phyloP scores from a whole-genome alignment of 2,888 invertebrate species.

The Sinhomidia bicolor region DNA sequence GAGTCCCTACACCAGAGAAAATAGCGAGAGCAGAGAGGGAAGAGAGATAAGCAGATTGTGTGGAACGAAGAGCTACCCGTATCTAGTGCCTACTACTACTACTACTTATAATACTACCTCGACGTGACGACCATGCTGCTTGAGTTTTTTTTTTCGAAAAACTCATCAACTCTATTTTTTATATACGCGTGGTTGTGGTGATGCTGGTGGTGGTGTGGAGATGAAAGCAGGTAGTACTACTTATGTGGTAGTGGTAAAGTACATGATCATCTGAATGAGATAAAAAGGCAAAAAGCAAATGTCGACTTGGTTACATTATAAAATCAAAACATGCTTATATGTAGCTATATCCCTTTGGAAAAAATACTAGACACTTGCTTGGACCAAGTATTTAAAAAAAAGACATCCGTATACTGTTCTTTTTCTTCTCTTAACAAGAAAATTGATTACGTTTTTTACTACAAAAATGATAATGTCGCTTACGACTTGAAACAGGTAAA shows the following conservation, averaged over 20 bases:
- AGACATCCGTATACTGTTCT: no score
- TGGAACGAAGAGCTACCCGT: constrained; percentile 8
- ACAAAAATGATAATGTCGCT: no score
- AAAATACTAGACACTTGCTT: no score
- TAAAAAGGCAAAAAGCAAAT: background rate
- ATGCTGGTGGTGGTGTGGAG: background rate
- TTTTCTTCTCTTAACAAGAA: background rate
- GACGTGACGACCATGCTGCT: background rate
- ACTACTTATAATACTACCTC: no score
- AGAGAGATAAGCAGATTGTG: constrained; percentile 56
- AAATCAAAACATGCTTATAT: constrained; percentile 11
- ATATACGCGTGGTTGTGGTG: background rate
- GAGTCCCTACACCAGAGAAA: background rate
- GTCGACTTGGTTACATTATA: background rate
- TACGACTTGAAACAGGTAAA: no score
- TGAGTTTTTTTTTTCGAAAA: background rate
- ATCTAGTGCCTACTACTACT: no score
- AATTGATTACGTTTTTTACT: no score
- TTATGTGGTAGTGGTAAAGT: no score
- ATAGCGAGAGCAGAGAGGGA: background rate
- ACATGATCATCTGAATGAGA: constrained; percentile 14
- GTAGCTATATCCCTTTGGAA: background rate
- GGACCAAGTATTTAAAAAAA: no score
- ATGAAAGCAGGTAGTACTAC: no score
- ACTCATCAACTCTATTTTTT: background rate